These are phyloP conservation scores for Zelleria hepariella DNA, from an alignment of 2,888 invertebrate genomes.

Conservation along the genomic window DNA sequence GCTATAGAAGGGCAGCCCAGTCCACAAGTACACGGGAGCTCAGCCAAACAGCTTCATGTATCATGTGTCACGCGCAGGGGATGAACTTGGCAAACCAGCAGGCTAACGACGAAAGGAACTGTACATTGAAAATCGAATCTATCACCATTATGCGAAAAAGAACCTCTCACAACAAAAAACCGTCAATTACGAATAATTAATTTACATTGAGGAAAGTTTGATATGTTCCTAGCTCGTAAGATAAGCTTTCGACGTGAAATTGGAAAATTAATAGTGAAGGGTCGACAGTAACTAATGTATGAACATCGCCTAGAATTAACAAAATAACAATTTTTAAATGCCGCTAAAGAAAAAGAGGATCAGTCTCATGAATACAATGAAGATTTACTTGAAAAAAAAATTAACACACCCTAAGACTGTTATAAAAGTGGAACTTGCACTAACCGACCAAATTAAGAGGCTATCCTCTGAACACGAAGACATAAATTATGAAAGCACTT, in stretches of 20 bases:
- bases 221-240: conserved; percentile 55
- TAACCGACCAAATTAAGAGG: background rate
- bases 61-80: conserved; percentile 28
- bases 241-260: conserved; percentile 29
- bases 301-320: conserved; percentile 33
- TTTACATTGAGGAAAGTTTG: conserved; percentile 33
- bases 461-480: background rate
- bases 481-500: background rate
- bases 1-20: too few species aligned
- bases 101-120: conserved; percentile 32
- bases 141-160: conserved; percentile 62
- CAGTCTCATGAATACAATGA: conserved; percentile 61
- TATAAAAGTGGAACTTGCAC: background rate
- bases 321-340: conserved; percentile 58
- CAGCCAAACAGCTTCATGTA: conserved; percentile 33
- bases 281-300: conserved; percentile 28
- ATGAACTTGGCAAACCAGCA: conserved; percentile 45
- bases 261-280: conserved; percentile 23
- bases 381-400: conserved; percentile 35
- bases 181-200: conserved; percentile 15
- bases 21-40: too few species aligned
- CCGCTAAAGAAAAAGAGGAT: conserved; percentile 57
- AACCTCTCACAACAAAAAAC: conserved; percentile 44
- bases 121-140: conserved; percentile 10
- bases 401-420: conserved; percentile 3